Percentiles rank a stretch among this genome's conserved stretches.
Evolutionary conservation across 2,797 vertebrate species (phyloP).

Genomic region (Microctenopoma lineatum): DNA sequence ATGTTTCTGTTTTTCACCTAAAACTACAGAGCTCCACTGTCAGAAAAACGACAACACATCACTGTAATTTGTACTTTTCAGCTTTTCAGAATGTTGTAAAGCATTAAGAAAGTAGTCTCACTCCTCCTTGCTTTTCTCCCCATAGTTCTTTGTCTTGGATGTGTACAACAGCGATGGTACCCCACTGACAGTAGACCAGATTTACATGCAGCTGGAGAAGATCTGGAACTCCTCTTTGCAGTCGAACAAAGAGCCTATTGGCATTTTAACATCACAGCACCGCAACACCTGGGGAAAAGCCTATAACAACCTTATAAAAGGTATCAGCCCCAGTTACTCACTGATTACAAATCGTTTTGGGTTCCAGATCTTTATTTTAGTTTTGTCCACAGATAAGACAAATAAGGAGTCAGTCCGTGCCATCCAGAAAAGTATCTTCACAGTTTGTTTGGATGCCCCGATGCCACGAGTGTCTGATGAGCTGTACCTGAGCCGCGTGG

Average conservation of each 20-base stretch:
- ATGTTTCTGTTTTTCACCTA: no score
- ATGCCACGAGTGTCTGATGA: constrained; percentile 90
- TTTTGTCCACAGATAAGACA: constrained; percentile 86
- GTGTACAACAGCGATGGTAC: constrained; percentile 95
- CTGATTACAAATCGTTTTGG: not conserved
- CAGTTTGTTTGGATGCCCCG: constrained; percentile 91
- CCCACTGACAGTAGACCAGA: constrained; percentile 91
- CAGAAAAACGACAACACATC: no score
- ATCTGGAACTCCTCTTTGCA: constrained; percentile 98
- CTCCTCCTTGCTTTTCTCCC: constrained; percentile 12
- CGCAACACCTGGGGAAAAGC: constrained; percentile 98
- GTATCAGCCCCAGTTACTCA: constrained; percentile 41
- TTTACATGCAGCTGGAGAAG: constrained; percentile 95
- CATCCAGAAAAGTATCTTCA: constrained; percentile 96
- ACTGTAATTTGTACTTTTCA: no score
- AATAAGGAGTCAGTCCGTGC: constrained; percentile 95
- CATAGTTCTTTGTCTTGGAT: constrained; percentile 94
- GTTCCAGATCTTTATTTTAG: not conserved
- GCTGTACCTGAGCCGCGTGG: constrained; percentile 88
- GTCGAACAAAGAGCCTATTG: constrained; percentile 96
- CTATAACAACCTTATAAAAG: constrained; percentile 94
- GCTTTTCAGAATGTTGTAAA: no score
- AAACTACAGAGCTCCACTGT: no score
- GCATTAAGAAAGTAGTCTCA: no score
- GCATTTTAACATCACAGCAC: constrained; percentile 96